Conservation (phyloP, 2,113 vertebrate species). For the Poicephalus gulielmi region DNA sequence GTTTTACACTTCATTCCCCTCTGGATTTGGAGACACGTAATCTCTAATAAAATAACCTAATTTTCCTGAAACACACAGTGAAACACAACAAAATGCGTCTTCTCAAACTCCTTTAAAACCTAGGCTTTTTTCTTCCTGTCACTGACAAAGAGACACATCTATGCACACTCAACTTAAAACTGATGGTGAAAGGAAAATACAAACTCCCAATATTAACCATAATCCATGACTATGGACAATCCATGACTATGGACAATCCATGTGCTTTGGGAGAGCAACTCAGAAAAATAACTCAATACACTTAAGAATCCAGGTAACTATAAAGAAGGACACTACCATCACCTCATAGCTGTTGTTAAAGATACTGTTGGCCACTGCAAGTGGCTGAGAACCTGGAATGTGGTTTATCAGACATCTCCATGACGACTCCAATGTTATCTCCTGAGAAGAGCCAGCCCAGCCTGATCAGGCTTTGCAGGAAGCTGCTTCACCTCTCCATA, state of each 20-base stretch:
- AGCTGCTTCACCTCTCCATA: background rate
- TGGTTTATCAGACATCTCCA: background rate
- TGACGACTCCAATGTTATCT: fast-evolving
- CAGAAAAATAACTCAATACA: background rate
- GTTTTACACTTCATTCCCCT: background rate
- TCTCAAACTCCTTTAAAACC: background rate
- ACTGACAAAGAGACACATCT: background rate
- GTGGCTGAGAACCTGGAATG: background rate
- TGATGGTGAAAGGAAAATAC: background rate
- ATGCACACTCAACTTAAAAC: fast-evolving
- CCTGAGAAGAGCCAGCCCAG: background rate
- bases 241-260: no score
- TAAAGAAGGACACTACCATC: background rate
- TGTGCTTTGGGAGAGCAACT: background rate
- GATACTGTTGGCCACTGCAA: fast-evolving
- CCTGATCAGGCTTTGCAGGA: background rate
- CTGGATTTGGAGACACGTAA: background rate
- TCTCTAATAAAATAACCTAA: background rate
- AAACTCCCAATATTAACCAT: background rate
- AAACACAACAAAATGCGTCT: background rate
- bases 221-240: no score
- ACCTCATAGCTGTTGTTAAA: background rate
- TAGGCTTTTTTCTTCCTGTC: background rate
- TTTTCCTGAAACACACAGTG: background rate
- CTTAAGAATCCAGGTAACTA: background rate